Percentiles rank a stretch among this genome's conserved stretches.
phyloP scores from a whole-genome alignment of 2,113 vertebrate genomes.

The Dolichallabes microphthalmus region DNA sequence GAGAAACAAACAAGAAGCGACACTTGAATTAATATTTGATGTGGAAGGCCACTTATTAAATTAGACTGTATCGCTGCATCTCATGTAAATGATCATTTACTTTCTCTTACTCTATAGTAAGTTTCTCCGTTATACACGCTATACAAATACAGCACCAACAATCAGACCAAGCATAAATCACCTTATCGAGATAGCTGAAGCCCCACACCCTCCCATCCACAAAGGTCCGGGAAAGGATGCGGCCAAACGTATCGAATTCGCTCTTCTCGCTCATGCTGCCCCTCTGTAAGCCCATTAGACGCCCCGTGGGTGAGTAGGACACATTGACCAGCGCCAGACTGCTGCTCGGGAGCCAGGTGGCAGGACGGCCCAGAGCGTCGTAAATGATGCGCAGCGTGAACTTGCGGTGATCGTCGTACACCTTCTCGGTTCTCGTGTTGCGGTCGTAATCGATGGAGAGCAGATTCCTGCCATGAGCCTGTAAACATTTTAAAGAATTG shows the following conservation, averaged over 20 bases:
- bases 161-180: slow-evolving; percentile 49
- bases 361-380: slow-evolving; percentile 81
- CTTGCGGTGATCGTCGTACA: slow-evolving; percentile 88
- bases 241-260: slow-evolving; percentile 82
- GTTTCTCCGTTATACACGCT: neutral
- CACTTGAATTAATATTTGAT: neutral
- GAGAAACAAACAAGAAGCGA: slow-evolving; percentile 39
- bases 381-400: slow-evolving; percentile 87
- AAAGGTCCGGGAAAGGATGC: slow-evolving; percentile 81
- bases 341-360: slow-evolving; percentile 87
- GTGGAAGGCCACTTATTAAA: neutral
- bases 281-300: slow-evolving; percentile 80
- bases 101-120: neutral
- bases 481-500: neutral
- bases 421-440: slow-evolving; percentile 86
- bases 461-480: slow-evolving; percentile 85
- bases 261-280: slow-evolving; percentile 87
- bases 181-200: slow-evolving; percentile 86
- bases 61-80: neutral
- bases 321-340: slow-evolving; percentile 85
- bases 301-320: slow-evolving; percentile 83
- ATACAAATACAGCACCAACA: neutral
- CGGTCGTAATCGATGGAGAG: slow-evolving; percentile 87
- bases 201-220: slow-evolving; percentile 87
- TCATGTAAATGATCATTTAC: neutral